These are phyloP conservation scores for Heterodera carotae DNA, from an alignment of 1,140 invertebrate genomes.

Conservation along the genomic window DNA sequence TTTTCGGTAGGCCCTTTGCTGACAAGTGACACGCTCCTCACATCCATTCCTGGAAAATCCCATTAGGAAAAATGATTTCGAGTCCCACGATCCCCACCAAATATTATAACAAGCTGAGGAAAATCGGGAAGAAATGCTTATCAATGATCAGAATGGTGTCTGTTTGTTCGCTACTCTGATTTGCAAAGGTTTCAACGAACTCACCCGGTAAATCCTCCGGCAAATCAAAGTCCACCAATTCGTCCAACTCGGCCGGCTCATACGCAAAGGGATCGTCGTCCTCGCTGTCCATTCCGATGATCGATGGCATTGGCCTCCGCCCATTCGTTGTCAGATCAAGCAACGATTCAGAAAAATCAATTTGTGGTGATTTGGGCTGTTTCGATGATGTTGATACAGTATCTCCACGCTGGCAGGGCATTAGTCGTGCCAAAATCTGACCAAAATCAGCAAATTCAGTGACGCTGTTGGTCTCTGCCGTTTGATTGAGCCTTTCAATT, in stretches of 20 bases:
- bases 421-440: background rate
- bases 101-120: too few relatives aligned
- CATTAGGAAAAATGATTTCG: background rate
- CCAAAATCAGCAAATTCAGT: background rate
- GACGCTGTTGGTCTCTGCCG: background rate
- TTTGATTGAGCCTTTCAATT: background rate
- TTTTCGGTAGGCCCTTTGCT: background rate
- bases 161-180: too few relatives aligned
- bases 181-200: too few relatives aligned
- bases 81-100: background rate
- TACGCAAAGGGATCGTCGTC: constrained; percentile 1
- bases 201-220: constrained; percentile 29
- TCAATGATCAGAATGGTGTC: too few relatives aligned
- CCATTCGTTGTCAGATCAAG: background rate
- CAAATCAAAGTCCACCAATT: constrained; percentile 19
- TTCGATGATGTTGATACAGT: background rate
- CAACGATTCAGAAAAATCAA: constrained; percentile 18
- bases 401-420: background rate
- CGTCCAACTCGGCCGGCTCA: constrained; percentile 4
- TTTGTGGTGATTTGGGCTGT: background rate
- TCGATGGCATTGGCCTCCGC: background rate
- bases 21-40: background rate
- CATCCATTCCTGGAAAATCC: background rate
- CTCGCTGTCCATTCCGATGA: background rate
- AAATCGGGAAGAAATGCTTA: too few relatives aligned